Base-by-base conservation (phyloP, 2,113 vertebrate species). In the Lepisosteus osseus region DNA sequence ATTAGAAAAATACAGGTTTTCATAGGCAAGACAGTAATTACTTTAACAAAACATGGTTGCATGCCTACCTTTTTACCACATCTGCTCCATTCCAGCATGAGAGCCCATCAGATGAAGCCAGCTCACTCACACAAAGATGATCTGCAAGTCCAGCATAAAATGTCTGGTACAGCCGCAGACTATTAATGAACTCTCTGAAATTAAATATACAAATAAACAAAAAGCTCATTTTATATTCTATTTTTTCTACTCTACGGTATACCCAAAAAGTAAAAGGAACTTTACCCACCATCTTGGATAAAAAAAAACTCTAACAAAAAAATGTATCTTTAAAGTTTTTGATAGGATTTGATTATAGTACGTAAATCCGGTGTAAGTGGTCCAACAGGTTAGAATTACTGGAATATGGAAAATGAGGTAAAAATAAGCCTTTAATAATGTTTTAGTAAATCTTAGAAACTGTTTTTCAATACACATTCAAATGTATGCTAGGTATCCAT, bases 31-130 rank as follows among this genome's bases (percentile, higher is more conserved):
- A 0, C 15, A 17, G 15, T 17, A 17, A 17, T 29, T 29, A 29
- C 29, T 51, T 51, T 51, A 51, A 6, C 9, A 51, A 54, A 5
- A 41, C 54, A 57, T 0, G 59, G 68, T 40, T 14, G 66, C 69
- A 70, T 51, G 72, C 85, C 45, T 88, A 96, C 95, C 95, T 96
- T 82, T 84, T 89, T 0, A 92, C 85, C 0, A 93, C 7, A 42
- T 90, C 86, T 3, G 90, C 92, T 76, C 94, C 94, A 0, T 94
- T 92, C 95, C 95, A 97, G 73, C 95, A 98, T 0, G 86, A 84
- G 8, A 76, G 62, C 0, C 93, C 91, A 0, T 92, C 90, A 0
- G 78, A 78, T 3, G 93, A 90, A 0, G 92, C 91, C 77, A 95
- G 80, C 45, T 95, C 91, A 0, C 79, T 90, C 42, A 83, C 44